A percentile compares a stretch with the other conserved stretches of the same genome.
Conservation (phyloP, 2,888 invertebrate species). For the Scrobipalpa atriplicella region DNA sequence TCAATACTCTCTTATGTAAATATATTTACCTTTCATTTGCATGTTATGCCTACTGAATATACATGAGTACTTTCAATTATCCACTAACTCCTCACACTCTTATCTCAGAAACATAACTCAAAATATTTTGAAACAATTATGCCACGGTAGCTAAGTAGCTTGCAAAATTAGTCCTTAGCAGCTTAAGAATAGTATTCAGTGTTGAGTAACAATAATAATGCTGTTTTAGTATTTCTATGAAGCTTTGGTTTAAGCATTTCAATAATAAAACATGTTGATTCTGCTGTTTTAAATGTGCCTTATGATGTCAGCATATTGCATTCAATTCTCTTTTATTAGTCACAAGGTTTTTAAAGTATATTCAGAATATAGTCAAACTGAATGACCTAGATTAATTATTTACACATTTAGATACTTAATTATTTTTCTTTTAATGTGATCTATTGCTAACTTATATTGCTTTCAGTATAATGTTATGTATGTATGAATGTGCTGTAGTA, state of each 20-base stretch:
- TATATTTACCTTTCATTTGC: too few species aligned
- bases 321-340: not conserved
- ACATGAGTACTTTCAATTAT: not conserved
- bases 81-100: not conserved
- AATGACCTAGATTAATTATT: not conserved
- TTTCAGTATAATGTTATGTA: too few species aligned
- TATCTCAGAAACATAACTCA: not conserved
- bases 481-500: too few species aligned
- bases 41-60: too few species aligned
- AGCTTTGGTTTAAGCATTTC: not conserved
- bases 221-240: not conserved
- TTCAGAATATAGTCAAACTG: not conserved
- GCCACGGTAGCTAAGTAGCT: not conserved
- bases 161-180: not conserved
- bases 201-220: not conserved
- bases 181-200: not conserved
- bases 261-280: constrained; percentile 3
- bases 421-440: too few species aligned
- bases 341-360: not conserved
- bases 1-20: too few species aligned
- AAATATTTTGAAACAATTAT: constrained; percentile 8
- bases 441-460: too few species aligned
- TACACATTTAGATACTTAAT: too few species aligned
- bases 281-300: not conserved
- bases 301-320: not conserved